Conservation (phyloP, 2,113 vertebrate species). For the Lepisosteus osseus region DNA sequence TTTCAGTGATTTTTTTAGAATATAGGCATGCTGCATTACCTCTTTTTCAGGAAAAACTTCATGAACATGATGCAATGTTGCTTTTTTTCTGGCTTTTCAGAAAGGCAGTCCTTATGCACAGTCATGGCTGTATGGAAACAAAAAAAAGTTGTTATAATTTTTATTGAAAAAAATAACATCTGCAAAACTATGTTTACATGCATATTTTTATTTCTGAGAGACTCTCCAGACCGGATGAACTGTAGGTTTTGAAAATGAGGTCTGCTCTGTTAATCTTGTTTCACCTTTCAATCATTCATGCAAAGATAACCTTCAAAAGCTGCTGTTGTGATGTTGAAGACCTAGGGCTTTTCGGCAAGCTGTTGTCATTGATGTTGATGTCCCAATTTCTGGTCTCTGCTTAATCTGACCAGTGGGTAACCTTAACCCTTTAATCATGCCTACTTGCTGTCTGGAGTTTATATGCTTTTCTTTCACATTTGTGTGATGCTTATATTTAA, state of each 20-base stretch:
- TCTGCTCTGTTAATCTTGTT: conserved; percentile 10
- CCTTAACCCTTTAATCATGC: conserved; percentile 13
- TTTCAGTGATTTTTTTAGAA: too few species aligned
- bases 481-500: background rate
- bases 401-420: conserved; percentile 42
- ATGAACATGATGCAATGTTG: too few species aligned
- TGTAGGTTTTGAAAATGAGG: conserved; percentile 4
- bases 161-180: background rate
- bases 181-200: background rate
- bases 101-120: too few species aligned
- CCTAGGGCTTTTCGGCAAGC: conserved; percentile 14
- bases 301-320: background rate
- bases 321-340: conserved; percentile 3
- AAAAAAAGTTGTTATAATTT: background rate
- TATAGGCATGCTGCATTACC: too few species aligned
- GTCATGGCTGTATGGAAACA: background rate
- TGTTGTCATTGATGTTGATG: conserved; percentile 35
- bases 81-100: too few species aligned
- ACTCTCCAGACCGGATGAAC: background rate
- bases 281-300: conserved; percentile 4
- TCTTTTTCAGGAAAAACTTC: too few species aligned
- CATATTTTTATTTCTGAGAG: background rate
- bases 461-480: background rate
- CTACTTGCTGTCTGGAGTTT: background rate
- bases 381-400: conserved; percentile 39